phyloP scores from a whole-genome alignment of 2,113 vertebrate species.

The Nycticebus coucang region DNA sequence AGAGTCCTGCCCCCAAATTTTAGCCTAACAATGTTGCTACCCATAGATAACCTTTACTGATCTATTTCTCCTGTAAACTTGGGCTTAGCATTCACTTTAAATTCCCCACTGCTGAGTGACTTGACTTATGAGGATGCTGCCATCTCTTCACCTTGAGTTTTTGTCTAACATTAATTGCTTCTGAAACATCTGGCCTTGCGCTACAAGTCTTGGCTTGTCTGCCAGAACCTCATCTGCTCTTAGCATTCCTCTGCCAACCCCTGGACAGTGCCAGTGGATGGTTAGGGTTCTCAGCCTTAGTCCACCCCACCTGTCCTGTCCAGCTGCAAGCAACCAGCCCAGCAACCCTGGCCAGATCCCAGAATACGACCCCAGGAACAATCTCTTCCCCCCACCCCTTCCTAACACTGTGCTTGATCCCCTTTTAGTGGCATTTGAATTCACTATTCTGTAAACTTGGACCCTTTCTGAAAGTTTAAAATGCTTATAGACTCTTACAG shows the following conservation, averaged over 20 bases:
- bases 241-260: neutral
- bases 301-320: neutral
- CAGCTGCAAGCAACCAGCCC: neutral
- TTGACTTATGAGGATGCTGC: neutral
- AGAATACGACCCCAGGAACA: neutral
- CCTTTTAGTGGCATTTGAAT: neutral
- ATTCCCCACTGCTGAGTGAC: neutral
- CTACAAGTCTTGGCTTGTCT: neutral
- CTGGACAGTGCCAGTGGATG: neutral
- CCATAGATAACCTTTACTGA: neutral
- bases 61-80: neutral
- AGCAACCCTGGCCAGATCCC: neutral
- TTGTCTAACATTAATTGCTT: neutral
- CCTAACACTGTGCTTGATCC: neutral
- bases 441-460: neutral
- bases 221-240: neutral
- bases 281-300: neutral
- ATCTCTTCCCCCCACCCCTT: neutral
- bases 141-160: neutral
- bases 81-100: neutral
- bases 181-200: neutral
- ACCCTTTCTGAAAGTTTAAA: neutral
- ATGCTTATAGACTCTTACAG: neutral
- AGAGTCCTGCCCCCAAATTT: neutral
- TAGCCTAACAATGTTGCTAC: neutral